phyloP scores from a whole-genome alignment of 2,113 vertebrate species.

The Typhlomys cinereus region DNA sequence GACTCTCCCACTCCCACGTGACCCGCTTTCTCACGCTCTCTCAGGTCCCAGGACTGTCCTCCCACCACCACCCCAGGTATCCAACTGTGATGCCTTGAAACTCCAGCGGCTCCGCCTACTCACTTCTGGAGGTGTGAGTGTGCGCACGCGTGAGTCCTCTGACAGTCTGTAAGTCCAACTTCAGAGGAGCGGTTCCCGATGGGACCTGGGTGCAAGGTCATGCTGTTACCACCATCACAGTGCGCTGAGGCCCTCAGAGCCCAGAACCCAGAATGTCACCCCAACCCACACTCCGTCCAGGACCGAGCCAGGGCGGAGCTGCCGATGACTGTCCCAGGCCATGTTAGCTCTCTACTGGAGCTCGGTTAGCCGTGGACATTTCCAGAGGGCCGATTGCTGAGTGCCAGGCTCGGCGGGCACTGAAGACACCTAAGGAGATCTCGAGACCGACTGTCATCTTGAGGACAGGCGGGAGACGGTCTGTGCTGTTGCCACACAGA shows the following conservation, averaged over 20 bases:
- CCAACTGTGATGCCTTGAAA: no score
- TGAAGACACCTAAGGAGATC: neutral
- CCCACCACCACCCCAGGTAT: no score
- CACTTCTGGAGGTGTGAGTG: no score
- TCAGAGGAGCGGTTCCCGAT: fast-evolving
- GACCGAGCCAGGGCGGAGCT: neutral
- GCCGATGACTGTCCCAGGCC: fast-evolving
- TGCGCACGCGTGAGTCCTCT: no score
- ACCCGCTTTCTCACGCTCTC: no score
- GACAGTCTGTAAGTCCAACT: neutral
- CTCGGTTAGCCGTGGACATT: neutral
- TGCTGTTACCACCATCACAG: neutral
- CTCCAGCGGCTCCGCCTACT: no score
- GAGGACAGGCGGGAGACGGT: neutral
- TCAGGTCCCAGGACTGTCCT: no score
- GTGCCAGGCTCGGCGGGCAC: neutral
- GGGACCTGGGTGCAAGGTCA: neutral
- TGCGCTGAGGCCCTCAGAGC: neutral
- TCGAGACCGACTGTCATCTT: neutral
- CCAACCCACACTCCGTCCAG: neutral
- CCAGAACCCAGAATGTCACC: neutral
- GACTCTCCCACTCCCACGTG: no score
- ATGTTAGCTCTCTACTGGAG: neutral
- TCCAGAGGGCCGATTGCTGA: neutral
- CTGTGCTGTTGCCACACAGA: neutral